Evolutionary conservation across 2,113 vertebrate species (phyloP), one percentile per base, ranked within the genome.

Genomic region (Mustela lutreola): DNA sequence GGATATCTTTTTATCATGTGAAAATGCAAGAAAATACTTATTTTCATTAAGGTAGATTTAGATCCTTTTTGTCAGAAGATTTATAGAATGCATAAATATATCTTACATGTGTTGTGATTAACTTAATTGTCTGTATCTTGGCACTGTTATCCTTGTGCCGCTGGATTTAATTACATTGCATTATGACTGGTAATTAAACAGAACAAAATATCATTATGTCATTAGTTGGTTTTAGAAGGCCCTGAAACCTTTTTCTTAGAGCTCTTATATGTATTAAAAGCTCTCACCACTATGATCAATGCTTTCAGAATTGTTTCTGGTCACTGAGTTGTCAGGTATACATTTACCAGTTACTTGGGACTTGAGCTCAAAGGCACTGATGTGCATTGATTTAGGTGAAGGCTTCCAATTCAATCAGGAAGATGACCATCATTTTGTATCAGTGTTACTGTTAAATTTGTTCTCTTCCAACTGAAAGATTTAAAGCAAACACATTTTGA

Each of bases 131-230:
- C 84, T 85, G 11, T 73, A 81, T 98, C 86, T 97, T 90, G 86
- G 60, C 86, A 56, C 63, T 84, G 63, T 84, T 96, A 67, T 42
- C 73, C 42, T 76, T 86, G 26, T 95, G 89, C 45, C 80, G 67
- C 16, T 90, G 83, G 75, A 36, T 87, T 97, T 95, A 97, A 97
- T 97, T 92, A 90, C 7, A 83, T 26, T 96, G 60, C 70, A 86
- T 91, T 88, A 97, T 89, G 76, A 73, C 82, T 81, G 48, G 89
- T 97, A 97, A 97, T 96, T 98, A 97, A 97, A 96, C 91, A 98
- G 87, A 94, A 89, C 78, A 94, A 95, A 92, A 96, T 73, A 94
- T 95, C 75, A 91, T 97, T 90, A 94, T 45, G 81, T 91, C 63
- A 94, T 96, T 96, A 88, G 92, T 84, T 97, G 60, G 70, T 95